phyloP scores from a whole-genome alignment of 1,140 invertebrate genomes.

The Neuroterus valhalla region DNA sequence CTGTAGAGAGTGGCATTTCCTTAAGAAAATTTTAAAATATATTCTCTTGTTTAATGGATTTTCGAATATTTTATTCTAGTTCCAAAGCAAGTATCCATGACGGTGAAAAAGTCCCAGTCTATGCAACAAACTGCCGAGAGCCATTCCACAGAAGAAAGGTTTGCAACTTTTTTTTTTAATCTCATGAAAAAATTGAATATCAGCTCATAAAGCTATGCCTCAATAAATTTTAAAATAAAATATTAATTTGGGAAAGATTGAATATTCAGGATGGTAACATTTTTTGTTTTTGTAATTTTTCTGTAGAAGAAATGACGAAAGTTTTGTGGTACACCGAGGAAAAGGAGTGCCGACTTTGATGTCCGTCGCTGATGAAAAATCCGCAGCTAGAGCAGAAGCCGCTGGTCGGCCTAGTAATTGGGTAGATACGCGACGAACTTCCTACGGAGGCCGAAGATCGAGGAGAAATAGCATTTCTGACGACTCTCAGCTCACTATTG shows the following conservation, averaged over 20 bases:
- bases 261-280: background rate
- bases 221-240: too few species aligned
- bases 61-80: constrained; percentile 65
- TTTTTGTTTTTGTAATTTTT: constrained; percentile 10
- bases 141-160: constrained; percentile 72
- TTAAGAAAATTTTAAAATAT: too few species aligned
- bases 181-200: background rate
- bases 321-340: constrained; percentile 87
- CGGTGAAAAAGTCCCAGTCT: constrained; percentile 74
- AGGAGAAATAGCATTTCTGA: constrained; percentile 89
- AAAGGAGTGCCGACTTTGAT: constrained; percentile 86
- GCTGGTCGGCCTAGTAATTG: constrained; percentile 90
- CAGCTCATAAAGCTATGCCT: background rate
- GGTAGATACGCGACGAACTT: constrained; percentile 82
- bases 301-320: constrained; percentile 76
- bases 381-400: constrained; percentile 76
- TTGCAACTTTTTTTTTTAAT: constrained; percentile 31
- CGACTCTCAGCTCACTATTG: constrained; percentile 91
- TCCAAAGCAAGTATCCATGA: constrained; percentile 65
- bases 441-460: constrained; percentile 88
- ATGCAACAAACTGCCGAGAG: constrained; percentile 72
- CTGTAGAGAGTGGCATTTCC: background rate
- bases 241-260: background rate
- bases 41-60: background rate
- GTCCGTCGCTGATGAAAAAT: constrained; percentile 77